Evolutionary conservation across 1,140 invertebrate genomes (phyloP).

Genomic region (Popillia japonica): DNA sequence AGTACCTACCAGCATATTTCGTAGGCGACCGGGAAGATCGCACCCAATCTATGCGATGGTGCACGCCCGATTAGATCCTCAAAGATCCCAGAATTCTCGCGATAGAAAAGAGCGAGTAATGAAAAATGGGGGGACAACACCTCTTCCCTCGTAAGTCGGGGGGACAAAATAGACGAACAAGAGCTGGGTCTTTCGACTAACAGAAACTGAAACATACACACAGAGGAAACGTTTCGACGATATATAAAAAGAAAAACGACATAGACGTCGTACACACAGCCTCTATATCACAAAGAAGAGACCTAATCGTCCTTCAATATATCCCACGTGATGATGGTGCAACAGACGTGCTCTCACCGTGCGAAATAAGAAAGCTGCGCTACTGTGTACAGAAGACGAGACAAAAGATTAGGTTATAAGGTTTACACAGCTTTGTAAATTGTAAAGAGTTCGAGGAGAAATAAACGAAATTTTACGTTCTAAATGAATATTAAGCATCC

Average conservation of each 20-base stretch:
- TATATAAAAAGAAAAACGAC: background rate
- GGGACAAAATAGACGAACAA: background rate
- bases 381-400: no score
- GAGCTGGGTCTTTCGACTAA: background rate
- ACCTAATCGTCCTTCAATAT: background rate
- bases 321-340: no score
- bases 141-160: no score
- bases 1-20: background rate
- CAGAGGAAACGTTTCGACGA: background rate
- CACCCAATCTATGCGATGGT: background rate
- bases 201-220: background rate
- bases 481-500: no score
- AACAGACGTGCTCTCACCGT: no score
- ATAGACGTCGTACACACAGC: background rate
- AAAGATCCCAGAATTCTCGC: slow-evolving; percentile 1
- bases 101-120: slow-evolving; percentile 14
- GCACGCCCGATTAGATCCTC: background rate
- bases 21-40: background rate
- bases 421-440: no score
- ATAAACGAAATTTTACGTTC: no score
- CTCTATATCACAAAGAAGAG: background rate
- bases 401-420: no score
- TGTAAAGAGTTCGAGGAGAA: no score
- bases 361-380: no score
- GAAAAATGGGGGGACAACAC: background rate